Percentiles rank a stretch among this genome's conserved stretches.
Conservation (phyloP, 1,140 invertebrate genomes). For the Sitophilus oryzae region DNA sequence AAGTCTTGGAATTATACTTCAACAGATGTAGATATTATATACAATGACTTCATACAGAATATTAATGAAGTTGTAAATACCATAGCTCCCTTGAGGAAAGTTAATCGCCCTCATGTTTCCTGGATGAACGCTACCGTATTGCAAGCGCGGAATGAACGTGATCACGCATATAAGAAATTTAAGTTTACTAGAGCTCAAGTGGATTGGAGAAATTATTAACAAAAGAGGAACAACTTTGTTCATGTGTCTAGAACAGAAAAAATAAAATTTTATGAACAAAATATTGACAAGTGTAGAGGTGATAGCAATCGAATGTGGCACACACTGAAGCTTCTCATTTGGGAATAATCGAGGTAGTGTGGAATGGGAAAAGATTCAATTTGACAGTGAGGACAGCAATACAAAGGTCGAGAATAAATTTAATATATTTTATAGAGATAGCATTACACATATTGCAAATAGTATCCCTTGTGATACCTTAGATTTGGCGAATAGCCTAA, state of each 20-base stretch:
- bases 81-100: slow-evolving; percentile 8
- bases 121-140: slow-evolving; percentile 5
- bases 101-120: background rate
- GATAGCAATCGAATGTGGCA: slow-evolving; percentile 14
- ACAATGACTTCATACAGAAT: too few species aligned
- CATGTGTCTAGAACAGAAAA: slow-evolving; percentile 10
- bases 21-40: too few species aligned
- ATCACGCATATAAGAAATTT: slow-evolving; percentile 12
- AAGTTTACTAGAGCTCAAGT: background rate
- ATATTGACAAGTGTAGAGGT: slow-evolving; percentile 8
- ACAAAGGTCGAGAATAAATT: too few species aligned
- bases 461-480: too few species aligned
- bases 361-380: too few species aligned
- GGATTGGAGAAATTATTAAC: slow-evolving; percentile 5
- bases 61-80: slow-evolving; percentile 1
- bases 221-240: too few species aligned
- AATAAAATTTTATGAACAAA: slow-evolving; percentile 11
- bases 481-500: too few species aligned
- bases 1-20: slow-evolving; percentile 8
- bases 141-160: slow-evolving; percentile 4
- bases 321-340: slow-evolving; percentile 8
- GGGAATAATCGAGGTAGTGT: background rate
- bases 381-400: too few species aligned
- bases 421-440: too few species aligned
- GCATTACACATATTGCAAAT: too few species aligned